These are phyloP conservation scores for Eremophila alpestris DNA, from an alignment of 2,797 vertebrate genomes.

Conservation along the genomic window DNA sequence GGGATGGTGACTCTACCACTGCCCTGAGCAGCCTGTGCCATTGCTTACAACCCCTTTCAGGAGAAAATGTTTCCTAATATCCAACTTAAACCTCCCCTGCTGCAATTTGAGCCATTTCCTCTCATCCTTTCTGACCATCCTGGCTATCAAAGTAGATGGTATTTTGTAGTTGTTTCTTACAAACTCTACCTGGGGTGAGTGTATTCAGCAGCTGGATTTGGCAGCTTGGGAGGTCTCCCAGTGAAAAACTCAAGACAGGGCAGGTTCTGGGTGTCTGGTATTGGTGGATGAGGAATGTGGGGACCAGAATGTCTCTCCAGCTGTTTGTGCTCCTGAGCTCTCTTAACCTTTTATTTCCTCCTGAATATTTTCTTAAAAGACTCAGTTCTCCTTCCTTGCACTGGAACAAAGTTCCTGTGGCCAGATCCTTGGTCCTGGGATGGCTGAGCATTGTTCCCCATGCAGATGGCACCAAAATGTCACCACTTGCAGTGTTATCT, in stretches of 20 bases:
- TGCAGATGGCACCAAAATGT: not conserved
- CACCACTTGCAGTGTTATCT: rapidly evolving
- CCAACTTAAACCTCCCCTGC: not conserved
- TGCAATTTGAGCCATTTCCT: not conserved
- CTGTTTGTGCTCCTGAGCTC: not conserved
- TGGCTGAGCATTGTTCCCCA: not conserved
- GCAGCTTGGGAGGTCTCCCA: not conserved
- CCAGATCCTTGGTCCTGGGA: not conserved
- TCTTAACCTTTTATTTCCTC: not conserved
- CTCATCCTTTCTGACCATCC: not conserved
- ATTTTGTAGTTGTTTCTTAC: not conserved
- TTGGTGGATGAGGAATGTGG: rapidly evolving
- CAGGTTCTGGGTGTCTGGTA: not conserved
- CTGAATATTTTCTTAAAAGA: not conserved
- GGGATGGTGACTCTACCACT: not conserved
- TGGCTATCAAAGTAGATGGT: not conserved
- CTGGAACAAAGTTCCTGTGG: not conserved
- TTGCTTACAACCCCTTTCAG: not conserved
- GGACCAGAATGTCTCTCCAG: not conserved
- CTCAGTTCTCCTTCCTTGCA: not conserved
- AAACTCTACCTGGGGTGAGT: not conserved
- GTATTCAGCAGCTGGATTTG: not conserved
- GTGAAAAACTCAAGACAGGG: not conserved
- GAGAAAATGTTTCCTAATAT: not conserved
- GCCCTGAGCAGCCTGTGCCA: not conserved